Evolutionary conservation across 2,113 vertebrate genomes (phyloP), one percentile per base, ranked within the genome.

Genomic region (Vidua macroura): DNA sequence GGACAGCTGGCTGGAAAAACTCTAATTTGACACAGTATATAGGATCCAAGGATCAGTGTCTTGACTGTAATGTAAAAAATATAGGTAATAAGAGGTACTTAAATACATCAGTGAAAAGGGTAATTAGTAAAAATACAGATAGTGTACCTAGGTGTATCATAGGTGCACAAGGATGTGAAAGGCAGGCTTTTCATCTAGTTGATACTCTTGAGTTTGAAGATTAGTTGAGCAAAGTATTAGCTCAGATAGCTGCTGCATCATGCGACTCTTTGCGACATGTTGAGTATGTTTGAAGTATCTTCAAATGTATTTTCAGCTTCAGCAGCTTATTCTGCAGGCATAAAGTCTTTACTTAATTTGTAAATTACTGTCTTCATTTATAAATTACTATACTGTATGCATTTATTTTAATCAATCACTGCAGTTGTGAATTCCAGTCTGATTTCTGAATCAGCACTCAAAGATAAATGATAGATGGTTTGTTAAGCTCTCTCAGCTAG

Each of bases 361-460:
- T 93, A 95, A 96, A 95, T 95, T 91, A 95, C 84, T 70, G 75
- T 92, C 91, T 92, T 95, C 51, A 46, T 95, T 86, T 90, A 72
- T 95, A 94, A 95, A 91, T 51, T 90, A 66, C 72, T 83, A 44
- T 80, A 83, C 63, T 79, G 78, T 73, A 51, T 2, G 14, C 70
- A 70, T 96, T 96, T 91, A 69, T 95, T 95, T 92, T 89, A 89
- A 92, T 94, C 93, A 90, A 49, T 95, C 90, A 90, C 73, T 81
- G 62, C 77, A 62, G 74, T 84, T 93, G 60, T 90, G 90, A 95
- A 94, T 91, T 70, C 60, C 5, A 3, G 58, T 93, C 90, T 96
- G 85, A 93, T 96, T 96, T 94, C 95, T 94, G 95, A 96, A 94
- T 96, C 95, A 95, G 96, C 94, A 94, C 88, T 97, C 83, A 43